Evolutionary conservation across 2,113 vertebrate genomes (phyloP), one percentile per base, ranked within the genome.

Genomic region (Actinemys pallida): DNA sequence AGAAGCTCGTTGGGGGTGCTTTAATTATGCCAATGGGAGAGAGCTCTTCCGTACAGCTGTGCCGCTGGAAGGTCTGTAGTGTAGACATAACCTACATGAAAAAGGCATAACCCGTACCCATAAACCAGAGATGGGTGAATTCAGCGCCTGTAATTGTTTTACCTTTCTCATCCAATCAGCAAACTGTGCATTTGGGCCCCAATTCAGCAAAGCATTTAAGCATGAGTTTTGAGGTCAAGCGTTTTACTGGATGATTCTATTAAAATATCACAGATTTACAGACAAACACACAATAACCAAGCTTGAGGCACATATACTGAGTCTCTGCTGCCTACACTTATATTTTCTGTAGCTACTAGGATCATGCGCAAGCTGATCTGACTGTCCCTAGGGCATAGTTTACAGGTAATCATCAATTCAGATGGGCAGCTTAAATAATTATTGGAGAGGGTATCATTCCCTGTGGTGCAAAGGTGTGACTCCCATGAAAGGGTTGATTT

Each of bases 401-500:
- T 82, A 50, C 78, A 84, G 82, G 49, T 52, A 0, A 0, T 45
- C 35, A 19, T 81, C 53, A 83, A 53, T 53, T 89, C 11, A 54
- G 79, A 62, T 5, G 31, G 29, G 56, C 52, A 62, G 27, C 54
- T 92, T 92, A 10, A 54, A 69, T 59, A 79, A 5, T 0, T 69
- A 1, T 35, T 85, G 76, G 25, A 50, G 24, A 31, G 90, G 1
- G 72, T 86, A 92, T 91, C 76, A 85, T 90, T 93, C 82, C 83
- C 88, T 78, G 35, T 50, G 83, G 88, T 2, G 72, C 59, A 45
- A 29, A 69, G 62, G 56, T 93, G 56, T 56, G 89, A 78, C 35
- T 84, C 17, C 47, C 45, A 87, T 39, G 45, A 76, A 91, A 92
- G 83, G 24, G 69, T 93, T 94, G 54, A 84, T 93, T 90, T 93